Percentiles rank a stretch among this genome's conserved stretches.
Evolutionary conservation across 2,797 vertebrate species (phyloP).

Genomic region (Gobio occitaniae): DNA sequence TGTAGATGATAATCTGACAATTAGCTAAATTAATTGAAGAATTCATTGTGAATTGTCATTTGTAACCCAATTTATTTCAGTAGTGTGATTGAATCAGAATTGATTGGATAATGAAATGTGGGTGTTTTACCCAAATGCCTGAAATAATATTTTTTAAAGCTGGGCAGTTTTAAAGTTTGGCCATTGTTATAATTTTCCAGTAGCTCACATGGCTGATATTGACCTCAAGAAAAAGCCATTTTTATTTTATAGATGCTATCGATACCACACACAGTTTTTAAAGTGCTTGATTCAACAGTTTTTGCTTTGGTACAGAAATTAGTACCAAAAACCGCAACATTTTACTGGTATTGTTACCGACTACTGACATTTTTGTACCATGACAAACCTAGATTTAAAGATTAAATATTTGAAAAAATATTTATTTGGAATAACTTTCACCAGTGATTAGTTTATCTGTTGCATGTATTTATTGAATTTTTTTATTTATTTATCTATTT

Average conservation of each 20-base stretch:
- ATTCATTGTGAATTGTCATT: not conserved
- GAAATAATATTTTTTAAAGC: not conserved
- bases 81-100: not conserved
- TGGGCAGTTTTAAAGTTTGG: not conserved
- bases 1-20: not conserved
- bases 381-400: not conserved
- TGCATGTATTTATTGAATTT: not conserved
- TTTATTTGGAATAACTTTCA: not conserved
- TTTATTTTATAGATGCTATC: not conserved
- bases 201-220: not conserved
- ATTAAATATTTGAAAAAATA: not conserved
- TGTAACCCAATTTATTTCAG: not conserved
- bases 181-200: not conserved
- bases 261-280: not conserved
- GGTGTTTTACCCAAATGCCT: not conserved
- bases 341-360: not conserved
- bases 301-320: not conserved
- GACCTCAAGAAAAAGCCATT: not conserved
- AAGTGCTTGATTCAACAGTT: not conserved
- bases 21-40: not conserved
- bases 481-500: not conserved
- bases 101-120: not conserved
- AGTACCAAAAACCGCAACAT: not conserved
- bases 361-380: no score
- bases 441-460: not conserved